Conservation (phyloP, 2,113 vertebrate genomes). For the Trichechus manatus region DNA sequence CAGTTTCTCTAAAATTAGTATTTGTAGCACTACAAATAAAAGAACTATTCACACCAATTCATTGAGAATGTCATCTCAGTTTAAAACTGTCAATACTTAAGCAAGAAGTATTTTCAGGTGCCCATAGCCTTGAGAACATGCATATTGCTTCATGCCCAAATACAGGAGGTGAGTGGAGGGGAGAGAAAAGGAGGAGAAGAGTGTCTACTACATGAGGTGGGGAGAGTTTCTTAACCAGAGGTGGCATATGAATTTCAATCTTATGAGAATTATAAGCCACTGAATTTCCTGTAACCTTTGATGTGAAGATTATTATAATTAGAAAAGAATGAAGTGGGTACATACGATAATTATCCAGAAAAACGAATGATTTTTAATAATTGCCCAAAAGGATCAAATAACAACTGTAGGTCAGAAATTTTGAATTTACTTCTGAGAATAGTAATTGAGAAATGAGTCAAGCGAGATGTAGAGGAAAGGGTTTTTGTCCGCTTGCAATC, state of each 20-base stretch:
- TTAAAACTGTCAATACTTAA: not conserved
- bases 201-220: not conserved
- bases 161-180: rapidly evolving
- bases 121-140: not conserved
- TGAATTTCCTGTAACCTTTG: not conserved
- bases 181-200: not conserved
- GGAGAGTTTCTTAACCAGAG: not conserved
- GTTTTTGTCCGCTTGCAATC: not conserved
- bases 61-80: not conserved
- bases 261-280: not conserved
- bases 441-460: not conserved
- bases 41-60: not conserved
- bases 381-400: not conserved
- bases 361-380: not conserved
- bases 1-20: not conserved
- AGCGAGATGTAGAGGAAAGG: not conserved
- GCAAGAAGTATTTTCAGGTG: not conserved
- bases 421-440: not conserved
- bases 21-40: not conserved
- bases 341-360: not conserved
- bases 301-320: not conserved
- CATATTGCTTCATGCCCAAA: not conserved
- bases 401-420: not conserved
- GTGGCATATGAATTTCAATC: not conserved
- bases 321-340: not conserved